Evolutionary conservation across 2,113 vertebrate species (phyloP).

Genomic region (Pseudonaja textilis): DNA sequence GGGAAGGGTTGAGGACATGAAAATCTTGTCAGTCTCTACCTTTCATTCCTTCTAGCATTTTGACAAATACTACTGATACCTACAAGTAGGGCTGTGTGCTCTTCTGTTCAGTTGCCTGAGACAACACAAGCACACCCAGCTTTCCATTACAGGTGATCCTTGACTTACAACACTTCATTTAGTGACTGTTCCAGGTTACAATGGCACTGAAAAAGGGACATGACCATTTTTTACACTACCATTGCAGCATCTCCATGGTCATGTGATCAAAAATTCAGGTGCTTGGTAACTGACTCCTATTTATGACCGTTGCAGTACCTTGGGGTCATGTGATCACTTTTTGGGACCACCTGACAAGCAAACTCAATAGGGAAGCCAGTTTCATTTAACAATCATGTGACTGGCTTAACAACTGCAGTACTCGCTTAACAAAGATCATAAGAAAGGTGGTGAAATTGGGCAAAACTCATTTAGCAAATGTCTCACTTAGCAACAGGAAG

Average conservation of each 20-base stretch:
- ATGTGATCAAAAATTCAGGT: not conserved
- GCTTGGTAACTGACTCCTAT: not conserved
- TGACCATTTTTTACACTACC: not conserved
- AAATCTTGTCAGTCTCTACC: not conserved
- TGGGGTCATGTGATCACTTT: not conserved
- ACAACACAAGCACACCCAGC: not conserved
- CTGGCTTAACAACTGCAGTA: not conserved
- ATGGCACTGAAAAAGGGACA: not conserved
- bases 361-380: not conserved
- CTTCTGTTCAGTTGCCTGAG: not conserved
- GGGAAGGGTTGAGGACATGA: not conserved
- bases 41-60: not conserved
- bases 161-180: not conserved
- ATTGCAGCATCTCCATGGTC: not conserved
- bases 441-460: not conserved
- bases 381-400: not conserved
- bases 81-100: not conserved
- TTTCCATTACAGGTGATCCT: not conserved
- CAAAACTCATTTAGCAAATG: not conserved
- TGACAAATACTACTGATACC: not conserved
- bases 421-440: not conserved
- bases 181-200: not conserved
- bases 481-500: not conserved
- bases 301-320: not conserved
- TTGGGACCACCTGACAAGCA: not conserved